Evolutionary conservation across 2,888 invertebrate species (phyloP).

Genomic region (Nymphalis c-album): DNA sequence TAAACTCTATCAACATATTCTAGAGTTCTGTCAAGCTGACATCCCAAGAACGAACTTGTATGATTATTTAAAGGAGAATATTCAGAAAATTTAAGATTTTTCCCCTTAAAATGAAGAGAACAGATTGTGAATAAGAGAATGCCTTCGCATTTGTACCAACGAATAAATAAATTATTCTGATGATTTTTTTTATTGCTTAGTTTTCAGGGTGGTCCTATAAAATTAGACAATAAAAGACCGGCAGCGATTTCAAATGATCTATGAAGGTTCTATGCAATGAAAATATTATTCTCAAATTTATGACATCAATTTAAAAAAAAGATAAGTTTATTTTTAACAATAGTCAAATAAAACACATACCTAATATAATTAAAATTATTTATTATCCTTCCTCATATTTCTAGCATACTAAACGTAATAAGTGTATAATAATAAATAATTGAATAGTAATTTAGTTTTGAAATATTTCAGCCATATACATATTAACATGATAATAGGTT

Average conservation of each 20-base stretch:
- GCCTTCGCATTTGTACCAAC: too few relatives aligned
- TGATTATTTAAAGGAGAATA: constrained; percentile 69
- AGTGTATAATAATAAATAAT: constrained; percentile 82
- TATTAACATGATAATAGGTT: constrained; percentile 75
- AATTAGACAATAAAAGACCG: too few relatives aligned
- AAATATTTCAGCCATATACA: constrained; percentile 79
- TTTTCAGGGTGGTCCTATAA: too few relatives aligned
- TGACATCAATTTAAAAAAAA: too few relatives aligned
- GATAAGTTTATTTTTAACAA: background rate
- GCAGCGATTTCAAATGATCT: too few relatives aligned
- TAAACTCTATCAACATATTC: constrained; percentile 80
- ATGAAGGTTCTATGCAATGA: too few relatives aligned
- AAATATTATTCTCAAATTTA: too few relatives aligned
- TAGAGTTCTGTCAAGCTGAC: constrained; percentile 67
- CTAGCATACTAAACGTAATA: constrained; percentile 83
- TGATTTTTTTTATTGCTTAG: too few relatives aligned
- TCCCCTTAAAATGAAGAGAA: background rate
- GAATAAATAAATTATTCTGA: too few relatives aligned
- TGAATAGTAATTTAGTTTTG: constrained; percentile 81
- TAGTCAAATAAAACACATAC: constrained; percentile 63
- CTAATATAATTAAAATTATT: constrained; percentile 83
- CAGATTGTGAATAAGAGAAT: background rate
- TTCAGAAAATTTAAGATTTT: background rate
- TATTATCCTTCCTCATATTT: constrained; percentile 83
- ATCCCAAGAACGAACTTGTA: constrained; percentile 65